Evolutionary conservation across 2,797 vertebrate species (phyloP).

Genomic region (Mormyrops boulengeri): DNA sequence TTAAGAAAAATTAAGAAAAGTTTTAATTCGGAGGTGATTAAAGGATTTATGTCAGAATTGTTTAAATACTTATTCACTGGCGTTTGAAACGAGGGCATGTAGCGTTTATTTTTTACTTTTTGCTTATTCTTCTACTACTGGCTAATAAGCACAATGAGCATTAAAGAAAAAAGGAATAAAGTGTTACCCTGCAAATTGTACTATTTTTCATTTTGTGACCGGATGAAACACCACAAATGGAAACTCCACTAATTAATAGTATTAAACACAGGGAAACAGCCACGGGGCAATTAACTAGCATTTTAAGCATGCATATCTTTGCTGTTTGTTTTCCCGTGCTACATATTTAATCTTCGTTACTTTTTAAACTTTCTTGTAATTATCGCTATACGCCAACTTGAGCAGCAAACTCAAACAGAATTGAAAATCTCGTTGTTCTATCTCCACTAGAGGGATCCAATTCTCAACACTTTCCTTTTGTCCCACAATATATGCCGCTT

Average conservation of each 20-base stretch:
- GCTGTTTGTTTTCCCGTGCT: background rate
- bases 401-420: background rate
- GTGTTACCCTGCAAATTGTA: background rate
- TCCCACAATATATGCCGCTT: background rate
- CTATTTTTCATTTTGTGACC: background rate
- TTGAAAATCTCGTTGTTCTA: background rate
- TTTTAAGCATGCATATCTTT: background rate
- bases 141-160: background rate
- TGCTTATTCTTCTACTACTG: background rate
- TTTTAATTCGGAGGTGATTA: background rate
- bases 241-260: background rate
- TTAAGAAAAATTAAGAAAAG: background rate
- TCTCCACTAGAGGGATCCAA: slow-evolving; percentile 4
- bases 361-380: background rate
- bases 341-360: background rate
- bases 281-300: background rate
- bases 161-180: background rate
- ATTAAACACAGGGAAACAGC: background rate
- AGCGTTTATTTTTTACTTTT: background rate
- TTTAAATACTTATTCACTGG: background rate
- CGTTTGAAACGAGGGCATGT: background rate
- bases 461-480: background rate
- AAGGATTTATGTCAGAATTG: background rate
- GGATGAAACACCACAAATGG: background rate
- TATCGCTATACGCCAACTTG: background rate